Percentiles rank a stretch among this genome's conserved stretches.
phyloP scores from a whole-genome alignment of 2,113 vertebrate genomes.

The Gadus macrocephalus region DNA sequence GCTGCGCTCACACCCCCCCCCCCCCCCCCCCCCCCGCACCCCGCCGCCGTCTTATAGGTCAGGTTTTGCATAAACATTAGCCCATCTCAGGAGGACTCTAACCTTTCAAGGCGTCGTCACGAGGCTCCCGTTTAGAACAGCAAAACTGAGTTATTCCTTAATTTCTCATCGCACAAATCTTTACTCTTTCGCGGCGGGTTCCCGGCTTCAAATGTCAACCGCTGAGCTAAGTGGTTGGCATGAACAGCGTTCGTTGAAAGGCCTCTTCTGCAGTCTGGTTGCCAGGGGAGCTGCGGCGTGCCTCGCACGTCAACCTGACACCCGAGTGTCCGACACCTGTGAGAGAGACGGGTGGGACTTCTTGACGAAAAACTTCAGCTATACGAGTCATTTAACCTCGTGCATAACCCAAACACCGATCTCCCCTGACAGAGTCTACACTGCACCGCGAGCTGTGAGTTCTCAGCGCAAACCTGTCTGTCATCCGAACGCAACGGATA shows the following conservation, averaged over 20 bases:
- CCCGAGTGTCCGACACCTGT: background rate
- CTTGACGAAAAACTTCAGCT: no score
- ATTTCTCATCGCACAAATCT: conserved; percentile 48
- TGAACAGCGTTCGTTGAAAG: conserved; percentile 29
- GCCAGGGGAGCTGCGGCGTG: conserved; percentile 31
- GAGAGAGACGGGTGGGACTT: no score
- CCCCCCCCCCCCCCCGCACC: conserved; percentile 34
- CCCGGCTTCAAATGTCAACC: conserved; percentile 51
- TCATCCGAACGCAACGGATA: conserved; percentile 27
- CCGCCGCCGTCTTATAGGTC: conserved; percentile 65
- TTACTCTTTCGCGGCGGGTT: conserved; percentile 18
- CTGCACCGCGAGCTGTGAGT: conserved; percentile 7
- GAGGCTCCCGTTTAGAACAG: conserved; percentile 48
- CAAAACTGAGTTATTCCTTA: conserved; percentile 56
- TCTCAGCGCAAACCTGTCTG: conserved; percentile 24
- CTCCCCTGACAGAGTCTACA: background rate
- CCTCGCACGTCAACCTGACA: background rate
- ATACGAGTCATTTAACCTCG: no score
- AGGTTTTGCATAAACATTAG: conserved; percentile 72
- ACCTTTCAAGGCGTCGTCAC: conserved; percentile 56
- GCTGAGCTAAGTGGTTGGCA: conserved; percentile 43
- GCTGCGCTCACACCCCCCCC: conserved; percentile 49
- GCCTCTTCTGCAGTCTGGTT: conserved; percentile 23
- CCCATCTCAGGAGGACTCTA: conserved; percentile 60
- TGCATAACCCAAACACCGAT: background rate